Conservation (phyloP, 2,888 invertebrate species). For the Rapana venosa region DNA sequence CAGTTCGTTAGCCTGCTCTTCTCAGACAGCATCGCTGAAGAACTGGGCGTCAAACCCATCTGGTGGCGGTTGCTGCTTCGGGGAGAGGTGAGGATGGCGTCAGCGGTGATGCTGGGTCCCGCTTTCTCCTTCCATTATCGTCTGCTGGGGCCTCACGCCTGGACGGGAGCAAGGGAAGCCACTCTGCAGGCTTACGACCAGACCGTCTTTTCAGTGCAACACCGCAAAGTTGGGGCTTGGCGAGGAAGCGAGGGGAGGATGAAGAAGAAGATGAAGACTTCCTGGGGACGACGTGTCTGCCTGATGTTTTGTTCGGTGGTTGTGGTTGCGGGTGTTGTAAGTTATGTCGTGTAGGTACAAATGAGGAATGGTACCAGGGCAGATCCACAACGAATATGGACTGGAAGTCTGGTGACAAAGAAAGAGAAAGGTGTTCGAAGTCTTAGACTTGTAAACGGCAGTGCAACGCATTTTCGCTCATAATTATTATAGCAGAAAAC, state of each 20-base stretch:
- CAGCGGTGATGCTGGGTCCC: constrained; percentile 21
- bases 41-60: constrained; percentile 11
- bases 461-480: too few species aligned
- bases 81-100: constrained; percentile 24
- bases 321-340: background rate
- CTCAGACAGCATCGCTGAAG: background rate
- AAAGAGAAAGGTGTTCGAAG: too few species aligned
- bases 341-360: too few species aligned
- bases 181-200: constrained; percentile 14
- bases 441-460: too few species aligned
- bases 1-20: constrained; percentile 9
- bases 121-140: constrained; percentile 33
- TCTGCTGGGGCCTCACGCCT: constrained; percentile 16
- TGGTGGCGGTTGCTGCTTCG: constrained; percentile 24
- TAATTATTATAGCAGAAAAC: too few species aligned
- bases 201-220: background rate
- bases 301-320: background rate
- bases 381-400: too few species aligned
- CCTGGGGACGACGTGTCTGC: background rate
- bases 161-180: constrained; percentile 31
- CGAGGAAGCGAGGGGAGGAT: background rate
- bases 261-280: background rate
- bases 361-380: too few species aligned
- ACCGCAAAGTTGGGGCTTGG: constrained; percentile 26
- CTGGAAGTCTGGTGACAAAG: too few species aligned